phyloP scores from a whole-genome alignment of 2,113 vertebrate genomes.

The Cynoglossus semilaevis region DNA sequence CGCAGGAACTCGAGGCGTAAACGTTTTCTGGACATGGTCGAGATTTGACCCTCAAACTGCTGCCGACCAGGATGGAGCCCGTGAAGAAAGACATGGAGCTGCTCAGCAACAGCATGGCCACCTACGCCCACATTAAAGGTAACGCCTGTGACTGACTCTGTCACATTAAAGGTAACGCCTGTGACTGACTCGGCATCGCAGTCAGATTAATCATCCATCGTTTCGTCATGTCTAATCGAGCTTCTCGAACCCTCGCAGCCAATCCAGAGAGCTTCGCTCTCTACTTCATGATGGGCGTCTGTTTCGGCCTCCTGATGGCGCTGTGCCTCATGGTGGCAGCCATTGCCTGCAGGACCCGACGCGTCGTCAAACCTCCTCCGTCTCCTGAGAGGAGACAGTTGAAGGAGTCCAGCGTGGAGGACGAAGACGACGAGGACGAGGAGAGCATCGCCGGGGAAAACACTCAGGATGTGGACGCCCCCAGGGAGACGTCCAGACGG shows the following conservation, averaged over 20 bases:
- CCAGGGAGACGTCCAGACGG: conserved; percentile 22
- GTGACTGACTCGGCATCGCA: too few relatives aligned
- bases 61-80: conserved; percentile 76
- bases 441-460: conserved; percentile 50
- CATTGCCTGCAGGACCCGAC: conserved; percentile 80
- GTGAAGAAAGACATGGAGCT: conserved; percentile 88
- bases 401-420: conserved; percentile 74
- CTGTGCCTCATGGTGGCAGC: conserved; percentile 88
- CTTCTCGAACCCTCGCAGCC: conserved; percentile 62
- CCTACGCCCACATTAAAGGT: conserved; percentile 91
- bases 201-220: too few relatives aligned
- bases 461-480: conserved; percentile 63
- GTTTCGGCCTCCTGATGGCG: conserved; percentile 89
- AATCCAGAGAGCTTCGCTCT: conserved; percentile 93
- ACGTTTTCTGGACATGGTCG: conserved; percentile 24
- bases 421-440: conserved; percentile 63
- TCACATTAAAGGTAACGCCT: background rate
- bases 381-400: conserved; percentile 64
- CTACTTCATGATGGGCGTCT: conserved; percentile 93
- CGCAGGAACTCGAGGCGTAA: background rate
- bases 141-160: conserved; percentile 14
- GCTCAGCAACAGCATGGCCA: conserved; percentile 94
- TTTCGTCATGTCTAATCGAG: background rate
- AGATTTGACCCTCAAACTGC: conserved; percentile 1
- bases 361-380: conserved; percentile 26